phyloP scores from a whole-genome alignment of 2,797 vertebrate species.

The Acanthurus tractus region DNA sequence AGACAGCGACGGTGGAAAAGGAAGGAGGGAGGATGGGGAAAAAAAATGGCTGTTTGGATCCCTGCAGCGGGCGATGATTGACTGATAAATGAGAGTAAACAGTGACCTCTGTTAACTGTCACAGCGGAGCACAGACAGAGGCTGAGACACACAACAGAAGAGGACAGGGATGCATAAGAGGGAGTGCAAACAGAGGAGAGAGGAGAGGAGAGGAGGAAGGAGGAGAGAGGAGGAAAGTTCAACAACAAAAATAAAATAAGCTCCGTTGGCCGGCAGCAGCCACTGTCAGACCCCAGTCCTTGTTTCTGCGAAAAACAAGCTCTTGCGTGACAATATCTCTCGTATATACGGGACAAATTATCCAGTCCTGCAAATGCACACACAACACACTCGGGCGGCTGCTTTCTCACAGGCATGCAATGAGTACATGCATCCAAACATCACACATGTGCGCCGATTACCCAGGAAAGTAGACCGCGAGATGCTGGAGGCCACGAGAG shows the following conservation, averaged over 20 bases:
- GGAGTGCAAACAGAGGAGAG: constrained; percentile 17
- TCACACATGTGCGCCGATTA: constrained; percentile 13
- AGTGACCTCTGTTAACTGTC: constrained; percentile 87
- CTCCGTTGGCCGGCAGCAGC: constrained; percentile 7
- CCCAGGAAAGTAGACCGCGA: constrained; percentile 39
- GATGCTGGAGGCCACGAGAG: constrained; percentile 28
- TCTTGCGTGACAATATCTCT: constrained; percentile 30
- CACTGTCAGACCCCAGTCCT: constrained; percentile 36
- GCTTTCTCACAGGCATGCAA: constrained; percentile 28
- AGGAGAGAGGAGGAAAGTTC: constrained; percentile 36
- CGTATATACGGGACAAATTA: constrained; percentile 32
- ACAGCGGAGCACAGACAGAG: constrained; percentile 69
- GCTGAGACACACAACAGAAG: constrained; percentile 67
- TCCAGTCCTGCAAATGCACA: constrained; percentile 44
- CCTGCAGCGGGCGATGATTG: constrained; percentile 79
- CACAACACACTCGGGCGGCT: constrained; percentile 30
- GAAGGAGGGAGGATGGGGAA: constrained; percentile 35
- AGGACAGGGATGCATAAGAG: constrained; percentile 52
- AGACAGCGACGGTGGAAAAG: constrained; percentile 34
- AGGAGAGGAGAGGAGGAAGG: constrained; percentile 3
- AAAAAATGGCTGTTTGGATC: constrained; percentile 58
- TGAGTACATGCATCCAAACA: constrained; percentile 1
- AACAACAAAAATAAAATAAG: constrained; percentile 1
- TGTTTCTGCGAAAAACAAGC: constrained; percentile 31
- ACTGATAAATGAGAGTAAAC: constrained; percentile 86